These are phyloP conservation scores for Nesidiocoris tenuis DNA, from an alignment of 2,888 invertebrate genomes.

Conservation along the genomic window DNA sequence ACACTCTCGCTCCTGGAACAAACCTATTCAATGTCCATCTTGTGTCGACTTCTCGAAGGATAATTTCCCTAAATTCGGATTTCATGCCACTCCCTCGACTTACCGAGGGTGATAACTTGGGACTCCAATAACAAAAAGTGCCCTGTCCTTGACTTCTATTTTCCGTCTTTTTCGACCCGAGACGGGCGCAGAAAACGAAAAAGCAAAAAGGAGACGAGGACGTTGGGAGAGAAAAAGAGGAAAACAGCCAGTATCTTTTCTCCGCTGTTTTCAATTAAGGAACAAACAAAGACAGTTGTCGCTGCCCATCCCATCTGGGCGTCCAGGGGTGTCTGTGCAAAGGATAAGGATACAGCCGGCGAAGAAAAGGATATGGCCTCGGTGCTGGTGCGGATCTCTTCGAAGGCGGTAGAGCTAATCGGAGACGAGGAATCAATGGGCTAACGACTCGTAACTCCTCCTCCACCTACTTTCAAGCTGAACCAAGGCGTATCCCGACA, in stretches of 20 bases:
- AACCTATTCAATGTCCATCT: too few species aligned
- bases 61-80: too few species aligned
- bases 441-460: conserved; percentile 44
- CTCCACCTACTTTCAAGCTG: conserved; percentile 1
- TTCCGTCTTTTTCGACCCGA: too few species aligned
- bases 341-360: background rate
- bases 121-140: too few species aligned
- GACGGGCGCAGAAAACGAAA: too few species aligned
- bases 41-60: too few species aligned
- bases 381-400: conserved; percentile 8
- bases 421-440: conserved; percentile 46
- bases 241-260: conserved; percentile 20
- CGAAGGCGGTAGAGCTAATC: conserved; percentile 38
- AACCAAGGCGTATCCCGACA: background rate
- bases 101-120: too few species aligned
- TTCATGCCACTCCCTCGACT: too few species aligned
- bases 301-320: background rate
- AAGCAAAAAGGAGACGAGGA: too few species aligned
- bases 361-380: too few species aligned
- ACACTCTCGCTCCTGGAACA: too few species aligned
- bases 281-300: conserved; percentile 45
- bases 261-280: conserved; percentile 44
- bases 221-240: background rate
- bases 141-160: too few species aligned
- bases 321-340: background rate